Percentiles rank a stretch among this genome's conserved stretches.
Conservation (phyloP, 2,113 vertebrate genomes). For the Trematocara variabile region DNA sequence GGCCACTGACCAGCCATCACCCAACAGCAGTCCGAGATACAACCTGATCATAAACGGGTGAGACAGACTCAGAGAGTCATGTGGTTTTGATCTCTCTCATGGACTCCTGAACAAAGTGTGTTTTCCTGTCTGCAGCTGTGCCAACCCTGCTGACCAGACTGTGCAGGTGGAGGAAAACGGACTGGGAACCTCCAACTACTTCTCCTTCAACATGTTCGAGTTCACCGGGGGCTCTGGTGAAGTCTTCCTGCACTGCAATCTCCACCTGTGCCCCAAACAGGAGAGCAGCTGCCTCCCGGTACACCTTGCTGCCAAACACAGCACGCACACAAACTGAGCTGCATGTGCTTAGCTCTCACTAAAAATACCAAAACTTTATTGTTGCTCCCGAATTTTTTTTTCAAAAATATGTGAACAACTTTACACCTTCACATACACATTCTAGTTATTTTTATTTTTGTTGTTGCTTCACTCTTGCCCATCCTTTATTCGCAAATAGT, state of each 20-base stretch:
- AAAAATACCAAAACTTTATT: too few species aligned
- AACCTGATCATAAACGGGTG: not conserved
- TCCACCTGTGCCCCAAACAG: not conserved
- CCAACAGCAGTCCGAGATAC: not conserved
- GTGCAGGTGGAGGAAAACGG: accelerated
- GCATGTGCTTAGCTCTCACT: too few species aligned
- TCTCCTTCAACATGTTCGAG: constrained; percentile 17
- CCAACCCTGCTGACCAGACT: accelerated
- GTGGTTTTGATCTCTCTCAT: not conserved
- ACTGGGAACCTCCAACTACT: not conserved
- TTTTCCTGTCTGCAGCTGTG: not conserved
- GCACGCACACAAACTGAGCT: too few species aligned
- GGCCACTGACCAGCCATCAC: accelerated
- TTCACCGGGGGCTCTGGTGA: not conserved
- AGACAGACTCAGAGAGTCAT: not conserved
- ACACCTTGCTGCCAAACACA: too few species aligned
- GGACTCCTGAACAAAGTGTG: not conserved
- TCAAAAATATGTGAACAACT: too few species aligned
- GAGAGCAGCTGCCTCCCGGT: too few species aligned
- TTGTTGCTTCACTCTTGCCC: too few species aligned
- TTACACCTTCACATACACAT: too few species aligned
- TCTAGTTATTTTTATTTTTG: too few species aligned
- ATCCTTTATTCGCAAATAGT: too few species aligned
- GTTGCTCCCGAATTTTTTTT: too few species aligned
- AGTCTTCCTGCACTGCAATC: constrained; percentile 4